phyloP scores from a whole-genome alignment of 2,113 vertebrate genomes.

The Ancistrus triradiatus region DNA sequence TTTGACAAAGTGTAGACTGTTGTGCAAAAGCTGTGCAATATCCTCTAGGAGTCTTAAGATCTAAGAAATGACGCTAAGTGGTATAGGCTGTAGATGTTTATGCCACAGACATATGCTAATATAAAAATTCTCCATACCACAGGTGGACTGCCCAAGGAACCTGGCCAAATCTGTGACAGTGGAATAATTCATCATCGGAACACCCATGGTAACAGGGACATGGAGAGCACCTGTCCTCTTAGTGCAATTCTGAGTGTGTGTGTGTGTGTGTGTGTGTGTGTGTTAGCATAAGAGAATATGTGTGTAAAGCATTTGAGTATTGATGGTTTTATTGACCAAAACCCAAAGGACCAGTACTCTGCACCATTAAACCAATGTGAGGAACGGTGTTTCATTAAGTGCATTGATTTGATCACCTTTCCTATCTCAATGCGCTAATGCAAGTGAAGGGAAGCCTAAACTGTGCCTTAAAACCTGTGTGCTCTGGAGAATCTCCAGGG shows the following conservation, averaged over 20 bases:
- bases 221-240: constrained; percentile 44
- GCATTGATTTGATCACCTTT: constrained; percentile 8
- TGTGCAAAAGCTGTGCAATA: too few relatives aligned
- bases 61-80: too few relatives aligned
- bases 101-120: neutral
- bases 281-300: too few relatives aligned
- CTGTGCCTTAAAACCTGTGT: constrained; percentile 38
- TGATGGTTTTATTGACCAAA: constrained; percentile 41
- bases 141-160: constrained; percentile 96
- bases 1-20: too few relatives aligned
- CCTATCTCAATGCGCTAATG: constrained; percentile 16
- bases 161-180: constrained; percentile 96
- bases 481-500: constrained; percentile 7
- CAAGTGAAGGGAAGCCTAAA: constrained; percentile 36
- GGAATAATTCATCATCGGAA: constrained; percentile 66
- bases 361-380: constrained; percentile 1
- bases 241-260: constrained; percentile 59
- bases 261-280: constrained; percentile 34
- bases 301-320: constrained; percentile 36
- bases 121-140: constrained; percentile 44
- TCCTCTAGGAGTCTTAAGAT: too few relatives aligned
- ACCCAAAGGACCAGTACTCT: constrained; percentile 1
- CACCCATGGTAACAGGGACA: constrained; percentile 18
- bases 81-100: too few relatives aligned
- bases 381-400: constrained; percentile 4